Evolutionary conservation across 2,797 vertebrate genomes (phyloP), one percentile per base, ranked within the genome.

Genomic region (Enteromius trimaculatus): DNA sequence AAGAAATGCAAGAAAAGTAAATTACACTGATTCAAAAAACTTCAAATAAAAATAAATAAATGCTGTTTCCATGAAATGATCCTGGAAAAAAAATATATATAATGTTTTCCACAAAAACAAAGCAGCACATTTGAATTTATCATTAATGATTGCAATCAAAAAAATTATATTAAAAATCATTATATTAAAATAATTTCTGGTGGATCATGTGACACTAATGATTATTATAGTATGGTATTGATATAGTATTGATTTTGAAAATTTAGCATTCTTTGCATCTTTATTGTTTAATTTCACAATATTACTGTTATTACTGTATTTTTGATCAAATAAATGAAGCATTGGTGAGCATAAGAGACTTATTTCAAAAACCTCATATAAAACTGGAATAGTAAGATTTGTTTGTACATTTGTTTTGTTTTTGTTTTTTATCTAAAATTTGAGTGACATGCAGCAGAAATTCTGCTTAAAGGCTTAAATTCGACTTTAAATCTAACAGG

Each of bases 401-500:
- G 16, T 49, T 53, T 51, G 16, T 53, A 21, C 14, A 51, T 53
- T 55, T n/a, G n/a, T n/a, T 55, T 55, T 55, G 49, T 49, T 49
- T 68, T n/a, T 39, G 21, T 4, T 47, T 29, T 26, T 7, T 37
- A 6, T 4, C 17, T 66, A 66, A 37, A 10, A 2, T 44, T 39
- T 16, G 34, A 75, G 21, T 58, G 21, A 55, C 29, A 7, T 5
- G 19, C 13, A 39, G 14, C n/a, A 58, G 34, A 58, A 39, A 58
- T 64, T n/a, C n/a, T n/a, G n/a, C n/a, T 55, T 37, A 19, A 49
- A 55, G 19, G 71, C 13, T 74, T 74, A 74, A 74, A 53, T 53
- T 34, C 21, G 47, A 51, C 47, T 74, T 49, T 10, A 71, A 72
- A 72, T 51, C 44, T 51, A 19, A 51, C 26, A 39, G 34, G 51